Evolutionary conservation across 2,888 invertebrate species (phyloP), one percentile per base, ranked within the genome.

Genomic region (Andrena praecox): DNA sequence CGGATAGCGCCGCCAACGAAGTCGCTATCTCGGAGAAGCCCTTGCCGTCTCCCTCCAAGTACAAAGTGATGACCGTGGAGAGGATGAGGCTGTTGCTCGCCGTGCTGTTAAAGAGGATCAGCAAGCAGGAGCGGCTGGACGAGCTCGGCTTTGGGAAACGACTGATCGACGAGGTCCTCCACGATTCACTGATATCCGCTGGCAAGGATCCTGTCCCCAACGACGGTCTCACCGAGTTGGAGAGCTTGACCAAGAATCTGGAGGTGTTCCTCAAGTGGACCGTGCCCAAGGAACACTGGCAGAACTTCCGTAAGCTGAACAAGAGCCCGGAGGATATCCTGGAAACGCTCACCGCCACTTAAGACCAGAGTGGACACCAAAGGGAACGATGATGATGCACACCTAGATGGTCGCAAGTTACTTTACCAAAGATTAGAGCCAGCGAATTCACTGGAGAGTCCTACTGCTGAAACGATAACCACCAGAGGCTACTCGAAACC

Each of bases 21-120:
- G 27, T 66, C 8, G 60, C 20, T 4, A 1, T 42, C 42, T 16
- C 42, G 8, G 84, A 82, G 2, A 87, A 89, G 66, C 16, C 77
- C 1, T 42, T 71, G 0, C 91, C 93, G n/a, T 83, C 93, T 8
- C 85, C 93, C 48, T 87, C 91, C n/a, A 94, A 94, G 76, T 95
- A 94, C 80, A 92, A 94, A 29, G 94, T 94, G 6, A 97, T 97
- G 96, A 95, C 95, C 0, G 94, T 98, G 48, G 96, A 97, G 72
- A 96, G 96, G 87, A 96, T 98, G 96, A 95, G 98, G 77, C 96
- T 97, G 85, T 95, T 97, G 54, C 95, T 98, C 85, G 98, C 98
- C 1, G 96, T 98, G 60, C 95, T 98, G 59, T 94, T 98, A 71
- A 97, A 97, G 90, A 97, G 97, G 94, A 98, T 98, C 85, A 97